These are phyloP conservation scores for Sander lucioperca DNA, from an alignment of 2,113 vertebrate species.

Conservation along the genomic window DNA sequence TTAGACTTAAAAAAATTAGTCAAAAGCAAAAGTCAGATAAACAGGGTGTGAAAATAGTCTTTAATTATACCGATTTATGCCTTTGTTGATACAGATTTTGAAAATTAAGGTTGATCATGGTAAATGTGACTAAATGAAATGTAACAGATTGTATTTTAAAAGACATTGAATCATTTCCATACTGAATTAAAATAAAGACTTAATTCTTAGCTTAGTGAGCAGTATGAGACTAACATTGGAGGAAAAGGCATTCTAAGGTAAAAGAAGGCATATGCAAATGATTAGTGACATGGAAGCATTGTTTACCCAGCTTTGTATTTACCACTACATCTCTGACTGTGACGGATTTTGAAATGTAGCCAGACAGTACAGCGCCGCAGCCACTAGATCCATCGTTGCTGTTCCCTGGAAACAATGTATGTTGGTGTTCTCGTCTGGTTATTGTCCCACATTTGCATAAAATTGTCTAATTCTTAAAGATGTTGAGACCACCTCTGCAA, in stretches of 20 bases:
- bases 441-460: conserved; percentile 11
- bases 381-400: neutral
- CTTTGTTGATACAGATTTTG: neutral
- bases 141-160: neutral
- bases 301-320: conserved; percentile 35
- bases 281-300: conserved; percentile 15
- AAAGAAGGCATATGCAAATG: conserved; percentile 16
- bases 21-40: neutral
- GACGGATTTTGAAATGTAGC: conserved; percentile 5
- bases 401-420: neutral
- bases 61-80: neutral
- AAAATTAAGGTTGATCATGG: neutral
- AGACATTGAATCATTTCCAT: neutral
- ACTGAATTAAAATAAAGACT: no score
- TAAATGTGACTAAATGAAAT: neutral
- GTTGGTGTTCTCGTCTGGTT: neutral
- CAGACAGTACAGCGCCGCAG: no score
- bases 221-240: neutral
- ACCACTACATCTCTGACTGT: conserved; percentile 17
- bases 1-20: neutral
- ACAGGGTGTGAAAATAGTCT: neutral
- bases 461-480: conserved; percentile 7
- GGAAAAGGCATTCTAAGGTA: conserved; percentile 1
- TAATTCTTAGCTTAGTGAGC: neutral
- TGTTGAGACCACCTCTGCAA: neutral